phyloP scores from a whole-genome alignment of 2,888 invertebrate genomes.

The Spilarctia lutea region DNA sequence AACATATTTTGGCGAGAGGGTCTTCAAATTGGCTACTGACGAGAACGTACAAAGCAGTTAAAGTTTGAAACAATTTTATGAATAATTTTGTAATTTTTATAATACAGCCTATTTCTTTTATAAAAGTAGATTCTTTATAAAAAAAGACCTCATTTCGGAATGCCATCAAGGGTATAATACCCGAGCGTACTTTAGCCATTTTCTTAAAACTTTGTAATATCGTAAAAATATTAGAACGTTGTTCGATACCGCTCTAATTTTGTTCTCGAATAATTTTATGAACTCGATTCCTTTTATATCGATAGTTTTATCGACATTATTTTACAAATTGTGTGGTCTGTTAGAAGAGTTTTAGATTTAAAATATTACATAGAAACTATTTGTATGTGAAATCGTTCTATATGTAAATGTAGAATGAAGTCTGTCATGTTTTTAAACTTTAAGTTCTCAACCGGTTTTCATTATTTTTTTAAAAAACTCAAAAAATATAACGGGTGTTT shows the following conservation, averaged over 20 bases:
- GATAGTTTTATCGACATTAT: neutral
- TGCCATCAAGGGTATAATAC: slow-evolving; percentile 13
- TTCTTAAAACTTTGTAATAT: slow-evolving; percentile 8
- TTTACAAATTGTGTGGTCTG: neutral
- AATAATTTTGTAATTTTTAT: neutral
- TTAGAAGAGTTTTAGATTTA: neutral
- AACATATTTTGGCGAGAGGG: neutral
- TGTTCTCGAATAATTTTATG: neutral
- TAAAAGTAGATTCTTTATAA: neutral
- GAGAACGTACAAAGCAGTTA: neutral
- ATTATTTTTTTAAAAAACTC: too few relatives aligned
- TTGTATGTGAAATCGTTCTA: neutral
- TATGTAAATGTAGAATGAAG: neutral
- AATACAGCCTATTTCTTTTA: neutral
- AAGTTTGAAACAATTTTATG: neutral
- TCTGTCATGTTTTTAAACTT: neutral
- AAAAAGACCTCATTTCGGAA: slow-evolving; percentile 10
- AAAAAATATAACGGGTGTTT: too few relatives aligned
- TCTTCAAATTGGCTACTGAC: neutral
- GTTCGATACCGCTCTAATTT: slow-evolving; percentile 3
- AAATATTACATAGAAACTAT: neutral
- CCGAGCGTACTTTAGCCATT: neutral
- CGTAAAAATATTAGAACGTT: slow-evolving; percentile 6
- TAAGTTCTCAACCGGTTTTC: too few relatives aligned
- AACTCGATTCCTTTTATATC: neutral